phyloP scores from a whole-genome alignment of 2,113 vertebrate genomes.

The Lophius piscatorius region DNA sequence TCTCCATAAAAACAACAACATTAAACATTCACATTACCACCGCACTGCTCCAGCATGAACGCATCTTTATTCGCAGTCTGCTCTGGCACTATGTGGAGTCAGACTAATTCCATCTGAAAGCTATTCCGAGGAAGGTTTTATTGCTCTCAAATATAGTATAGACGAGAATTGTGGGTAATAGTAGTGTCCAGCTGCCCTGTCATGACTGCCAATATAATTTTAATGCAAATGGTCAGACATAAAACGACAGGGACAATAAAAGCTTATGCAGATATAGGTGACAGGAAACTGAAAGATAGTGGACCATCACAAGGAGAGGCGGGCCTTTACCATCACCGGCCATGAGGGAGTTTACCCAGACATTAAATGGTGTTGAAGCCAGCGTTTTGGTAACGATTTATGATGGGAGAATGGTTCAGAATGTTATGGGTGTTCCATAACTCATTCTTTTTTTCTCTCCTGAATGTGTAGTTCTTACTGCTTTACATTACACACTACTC shows the following conservation, averaged over 20 bases:
- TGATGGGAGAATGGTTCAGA: conserved; percentile 32
- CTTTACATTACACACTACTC: no score
- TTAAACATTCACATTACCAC: conserved; percentile 29
- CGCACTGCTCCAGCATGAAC: conserved; percentile 23
- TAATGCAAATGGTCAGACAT: conserved; percentile 59
- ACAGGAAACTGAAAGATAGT: conserved; percentile 33
- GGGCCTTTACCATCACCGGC: conserved; percentile 34
- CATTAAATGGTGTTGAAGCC: conserved; percentile 38
- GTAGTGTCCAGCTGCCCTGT: conserved; percentile 59
- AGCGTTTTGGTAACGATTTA: conserved; percentile 53
- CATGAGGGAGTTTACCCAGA: conserved; percentile 30
- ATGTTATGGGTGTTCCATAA: conserved; percentile 17
- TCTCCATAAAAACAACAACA: conserved; percentile 43
- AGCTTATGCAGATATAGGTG: conserved; percentile 34
- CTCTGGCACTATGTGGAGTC: conserved; percentile 49
- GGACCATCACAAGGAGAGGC: conserved; percentile 31
- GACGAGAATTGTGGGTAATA: conserved; percentile 47
- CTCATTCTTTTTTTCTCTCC: no score
- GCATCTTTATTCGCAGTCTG: conserved; percentile 41
- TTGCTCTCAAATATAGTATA: conserved; percentile 49
- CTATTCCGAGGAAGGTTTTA: conserved; percentile 59
- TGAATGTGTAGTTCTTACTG: no score
- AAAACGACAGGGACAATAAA: conserved; percentile 45
- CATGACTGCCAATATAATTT: conserved; percentile 60
- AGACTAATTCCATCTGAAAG: conserved; percentile 61